Conservation (phyloP, 2,888 invertebrate species). For the Drosophila yooni region DNA sequence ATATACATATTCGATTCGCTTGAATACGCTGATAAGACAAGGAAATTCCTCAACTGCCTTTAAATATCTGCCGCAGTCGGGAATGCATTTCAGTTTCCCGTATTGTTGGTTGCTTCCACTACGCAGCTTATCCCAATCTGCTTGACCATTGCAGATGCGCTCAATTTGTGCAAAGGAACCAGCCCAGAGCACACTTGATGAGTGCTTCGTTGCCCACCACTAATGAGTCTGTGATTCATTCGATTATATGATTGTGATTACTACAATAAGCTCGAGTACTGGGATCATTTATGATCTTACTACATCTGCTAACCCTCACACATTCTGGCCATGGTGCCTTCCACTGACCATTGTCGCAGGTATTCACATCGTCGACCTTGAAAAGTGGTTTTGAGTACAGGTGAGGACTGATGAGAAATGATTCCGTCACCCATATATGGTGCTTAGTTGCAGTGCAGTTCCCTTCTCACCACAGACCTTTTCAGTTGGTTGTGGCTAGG, state of each 20-base stretch:
- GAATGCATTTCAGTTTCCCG: constrained; percentile 58
- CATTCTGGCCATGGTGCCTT: constrained; percentile 23
- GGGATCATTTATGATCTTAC: constrained; percentile 6
- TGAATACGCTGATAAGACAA: constrained; percentile 73
- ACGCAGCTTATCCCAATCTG: constrained; percentile 60
- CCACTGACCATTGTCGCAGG: constrained; percentile 43
- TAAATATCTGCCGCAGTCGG: constrained; percentile 69
- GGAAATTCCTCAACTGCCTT: constrained; percentile 53
- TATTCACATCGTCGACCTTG: constrained; percentile 25
- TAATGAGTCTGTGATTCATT: constrained; percentile 14
- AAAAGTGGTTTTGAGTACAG: not conserved
- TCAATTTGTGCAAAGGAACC: rapidly evolving
- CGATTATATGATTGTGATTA: not conserved
- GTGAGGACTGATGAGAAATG: constrained; percentile 20
- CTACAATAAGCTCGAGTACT: constrained; percentile 12
- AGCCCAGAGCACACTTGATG: constrained; percentile 29
- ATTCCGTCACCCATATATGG: not conserved
- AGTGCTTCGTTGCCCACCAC: not conserved
- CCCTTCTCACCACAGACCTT: constrained; percentile 20
- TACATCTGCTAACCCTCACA: constrained; percentile 7
- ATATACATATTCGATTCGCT: not conserved
- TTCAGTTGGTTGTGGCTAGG: not conserved
- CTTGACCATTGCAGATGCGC: constrained; percentile 46
- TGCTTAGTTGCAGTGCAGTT: not conserved
- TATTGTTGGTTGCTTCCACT: rapidly evolving